Conservation (phyloP, 1,140 invertebrate genomes). For the Homalodisca vitripennis region DNA sequence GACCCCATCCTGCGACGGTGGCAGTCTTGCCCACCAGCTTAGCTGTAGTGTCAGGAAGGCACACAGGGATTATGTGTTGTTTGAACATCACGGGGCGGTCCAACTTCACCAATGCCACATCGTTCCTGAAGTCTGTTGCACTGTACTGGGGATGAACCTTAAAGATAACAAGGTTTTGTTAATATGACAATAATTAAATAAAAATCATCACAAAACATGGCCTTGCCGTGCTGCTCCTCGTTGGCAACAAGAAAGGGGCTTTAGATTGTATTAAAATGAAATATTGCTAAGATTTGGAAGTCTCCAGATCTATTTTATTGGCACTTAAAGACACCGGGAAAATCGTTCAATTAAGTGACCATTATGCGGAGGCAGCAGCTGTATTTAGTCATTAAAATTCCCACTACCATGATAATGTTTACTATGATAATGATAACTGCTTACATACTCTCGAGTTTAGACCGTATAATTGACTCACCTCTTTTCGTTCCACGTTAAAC, state of each 20-base stretch:
- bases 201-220: no score
- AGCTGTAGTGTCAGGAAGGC: slow-evolving; percentile 68
- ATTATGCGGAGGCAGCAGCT: no score
- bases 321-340: no score
- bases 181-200: no score
- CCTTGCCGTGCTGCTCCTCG: no score
- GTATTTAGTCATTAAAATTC: no score
- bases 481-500: slow-evolving; percentile 82
- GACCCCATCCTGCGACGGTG: slow-evolving; percentile 88
- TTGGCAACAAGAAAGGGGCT: no score
- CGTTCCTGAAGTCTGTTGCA: slow-evolving; percentile 84
- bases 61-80: slow-evolving; percentile 87
- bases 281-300: no score
- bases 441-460: background rate
- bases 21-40: slow-evolving; percentile 80
- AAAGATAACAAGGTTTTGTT: no score
- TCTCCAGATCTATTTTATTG: no score
- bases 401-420: background rate
- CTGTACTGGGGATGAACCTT: slow-evolving; percentile 82
- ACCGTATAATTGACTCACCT: slow-evolving; percentile 59
- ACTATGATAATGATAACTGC: background rate
- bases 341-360: no score
- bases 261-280: no score
- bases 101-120: slow-evolving; percentile 81
- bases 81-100: slow-evolving; percentile 77